Conservation (phyloP, 2,797 vertebrate species). For the Poeciliopsis paucimaculata region DNA sequence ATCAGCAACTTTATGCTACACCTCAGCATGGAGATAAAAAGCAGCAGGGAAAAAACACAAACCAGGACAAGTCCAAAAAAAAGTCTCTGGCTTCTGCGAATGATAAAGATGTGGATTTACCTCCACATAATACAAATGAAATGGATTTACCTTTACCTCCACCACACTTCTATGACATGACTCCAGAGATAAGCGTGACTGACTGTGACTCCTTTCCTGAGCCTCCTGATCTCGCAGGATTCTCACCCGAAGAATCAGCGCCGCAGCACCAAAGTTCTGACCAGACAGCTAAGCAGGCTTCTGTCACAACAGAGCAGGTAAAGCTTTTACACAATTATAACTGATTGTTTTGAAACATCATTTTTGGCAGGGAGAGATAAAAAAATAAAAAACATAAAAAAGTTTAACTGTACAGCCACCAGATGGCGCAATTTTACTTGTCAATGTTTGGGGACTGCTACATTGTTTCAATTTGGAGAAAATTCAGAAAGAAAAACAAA, state of each 20-base stretch:
- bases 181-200: conserved; percentile 38
- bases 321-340: neutral
- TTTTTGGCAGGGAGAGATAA: neutral
- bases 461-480: too few species aligned
- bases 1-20: conserved; percentile 4
- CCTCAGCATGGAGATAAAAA: conserved; percentile 12
- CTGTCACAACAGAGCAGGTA: conserved; percentile 51
- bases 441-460: neutral
- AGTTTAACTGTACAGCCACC: conserved; percentile 18
- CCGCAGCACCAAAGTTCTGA: neutral
- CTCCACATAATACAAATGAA: conserved; percentile 38
- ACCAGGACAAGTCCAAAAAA: neutral
- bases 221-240: neutral
- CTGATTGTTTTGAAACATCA: neutral
- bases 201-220: conserved; percentile 17
- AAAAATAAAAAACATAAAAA: neutral
- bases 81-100: neutral
- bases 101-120: conserved; percentile 26
- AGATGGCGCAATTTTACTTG: conserved; percentile 40
- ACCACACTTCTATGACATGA: conserved; percentile 43
- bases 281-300: neutral
- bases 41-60: neutral
- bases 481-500: neutral
- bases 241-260: neutral
- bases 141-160: conserved; percentile 45